These are phyloP conservation scores for Busseola fusca DNA, from an alignment of 2,888 invertebrate species.

Conservation along the genomic window DNA sequence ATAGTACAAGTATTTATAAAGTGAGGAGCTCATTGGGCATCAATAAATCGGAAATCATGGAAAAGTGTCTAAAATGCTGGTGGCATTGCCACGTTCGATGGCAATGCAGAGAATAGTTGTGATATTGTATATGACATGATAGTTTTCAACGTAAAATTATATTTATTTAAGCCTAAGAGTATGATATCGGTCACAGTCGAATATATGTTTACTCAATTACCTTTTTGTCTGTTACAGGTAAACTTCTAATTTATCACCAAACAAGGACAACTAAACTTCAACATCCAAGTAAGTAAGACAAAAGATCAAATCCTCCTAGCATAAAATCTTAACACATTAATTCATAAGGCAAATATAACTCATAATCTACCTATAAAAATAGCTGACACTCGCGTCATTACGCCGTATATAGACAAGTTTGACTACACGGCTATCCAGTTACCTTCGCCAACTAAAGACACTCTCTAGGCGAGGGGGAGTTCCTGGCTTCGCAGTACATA, in stretches of 20 bases:
- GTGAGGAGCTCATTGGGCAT: too few relatives aligned
- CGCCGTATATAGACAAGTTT: conserved; percentile 31
- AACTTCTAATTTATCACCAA: conserved; percentile 1
- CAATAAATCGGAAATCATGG: too few relatives aligned
- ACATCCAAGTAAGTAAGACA: conserved; percentile 19
- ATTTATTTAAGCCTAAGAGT: not conserved
- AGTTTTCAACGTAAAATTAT: not conserved
- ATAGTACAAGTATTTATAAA: too few relatives aligned
- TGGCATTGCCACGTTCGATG: too few relatives aligned
- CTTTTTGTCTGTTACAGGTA: conserved; percentile 35
- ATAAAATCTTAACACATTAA: not conserved
- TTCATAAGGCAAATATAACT: not conserved
- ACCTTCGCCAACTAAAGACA: conserved; percentile 75
- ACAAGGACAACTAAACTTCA: not conserved
- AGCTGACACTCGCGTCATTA: conserved; percentile 13
- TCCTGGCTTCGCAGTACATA: conserved; percentile 73
- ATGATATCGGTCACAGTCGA: not conserved
- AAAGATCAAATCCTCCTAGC: not conserved
- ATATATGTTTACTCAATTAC: too few relatives aligned
- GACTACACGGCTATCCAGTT: conserved; percentile 70
- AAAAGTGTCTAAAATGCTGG: not conserved
- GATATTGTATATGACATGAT: not conserved
- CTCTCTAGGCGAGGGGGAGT: conserved; percentile 68
- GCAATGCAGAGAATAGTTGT: not conserved
- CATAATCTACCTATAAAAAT: conserved; percentile 21